Conservation (phyloP, 2,888 invertebrate species). For the Neria commutata region DNA sequence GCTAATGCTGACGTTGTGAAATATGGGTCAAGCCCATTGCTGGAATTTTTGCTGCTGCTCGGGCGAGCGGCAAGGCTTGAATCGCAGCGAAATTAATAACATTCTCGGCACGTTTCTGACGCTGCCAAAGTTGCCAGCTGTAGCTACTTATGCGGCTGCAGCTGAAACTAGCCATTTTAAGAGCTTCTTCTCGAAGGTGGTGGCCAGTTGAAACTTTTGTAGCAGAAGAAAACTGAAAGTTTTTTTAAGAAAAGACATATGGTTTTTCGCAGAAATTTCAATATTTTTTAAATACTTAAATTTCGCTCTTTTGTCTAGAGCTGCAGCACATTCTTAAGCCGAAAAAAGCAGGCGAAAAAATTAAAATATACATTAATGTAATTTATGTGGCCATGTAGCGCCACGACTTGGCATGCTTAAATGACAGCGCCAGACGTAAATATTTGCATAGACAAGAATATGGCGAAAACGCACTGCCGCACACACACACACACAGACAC, state of each 20-base stretch:
- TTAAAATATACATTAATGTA: neutral
- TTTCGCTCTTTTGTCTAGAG: no score
- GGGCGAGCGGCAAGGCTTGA: neutral
- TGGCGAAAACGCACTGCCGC: constrained; percentile 12
- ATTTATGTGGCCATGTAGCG: constrained; percentile 4
- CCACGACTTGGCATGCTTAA: constrained; percentile 39
- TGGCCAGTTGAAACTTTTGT: no score
- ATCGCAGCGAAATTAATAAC: neutral
- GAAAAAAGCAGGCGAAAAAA: neutral
- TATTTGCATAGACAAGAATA: constrained; percentile 60
- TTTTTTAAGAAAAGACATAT: no score
- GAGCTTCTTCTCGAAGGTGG: no score
- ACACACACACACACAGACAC: neutral
- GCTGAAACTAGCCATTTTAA: no score
- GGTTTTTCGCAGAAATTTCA: no score
- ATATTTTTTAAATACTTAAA: no score
- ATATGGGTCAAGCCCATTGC: neutral
- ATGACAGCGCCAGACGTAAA: constrained; percentile 60
- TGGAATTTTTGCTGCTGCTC: no score
- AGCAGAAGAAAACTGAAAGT: no score
- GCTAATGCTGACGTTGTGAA: neutral
- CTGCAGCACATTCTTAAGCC: neutral
- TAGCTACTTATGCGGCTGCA: no score
- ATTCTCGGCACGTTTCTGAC: neutral
- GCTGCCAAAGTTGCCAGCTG: no score